Base-by-base conservation (phyloP, 2,797 vertebrate species). In the Pampus argenteus region DNA sequence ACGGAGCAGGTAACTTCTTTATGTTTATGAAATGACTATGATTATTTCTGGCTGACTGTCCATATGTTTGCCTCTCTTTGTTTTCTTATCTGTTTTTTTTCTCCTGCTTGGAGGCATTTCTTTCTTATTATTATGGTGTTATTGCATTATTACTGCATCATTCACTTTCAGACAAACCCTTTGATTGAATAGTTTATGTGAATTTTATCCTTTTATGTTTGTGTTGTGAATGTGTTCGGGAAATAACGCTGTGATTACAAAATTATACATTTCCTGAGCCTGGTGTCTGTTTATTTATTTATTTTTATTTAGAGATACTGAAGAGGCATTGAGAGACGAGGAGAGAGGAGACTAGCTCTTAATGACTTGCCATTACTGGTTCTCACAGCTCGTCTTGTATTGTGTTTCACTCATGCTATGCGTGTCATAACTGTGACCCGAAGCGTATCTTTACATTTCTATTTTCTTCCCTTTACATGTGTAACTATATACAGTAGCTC, bases 81-180 rank as follows among this genome's bases (percentile, higher is more conserved):
- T 52, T 52, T 64, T 52, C 42, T 60, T 28, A n/a, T 75, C 66
- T 52, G 23, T 40, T 73, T 63, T 40, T 73, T 63, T 49, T 58
- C 42, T 68, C 22, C 20, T 47, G 34, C 31, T 8, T 15, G 3
- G 44, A 62, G 38, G 17, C 45, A 11, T 62, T 61, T 67, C 25
- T 64, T 23, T 40, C 14, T 74, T 45, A 18, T 74, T 45, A 18
- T 61, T 23, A 25, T 59, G 23, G 11, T 48, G 52, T 26, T 76
- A 28, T 26, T 65, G n/a, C 44, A 63, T 23, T 71, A 66, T 69
- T 63, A 50, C 55, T 29, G 9, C 57, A 76, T 62, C 76, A 71
- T 69, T 78, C 55, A 22, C 9, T 26, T 75, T 74, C 55, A 55
- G 29, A 44, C 68, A 56, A 36, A 67, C 18, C 20, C 38, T 59